Conservation (phyloP, 1,140 invertebrate species). For the Diorhabda carinulata region DNA sequence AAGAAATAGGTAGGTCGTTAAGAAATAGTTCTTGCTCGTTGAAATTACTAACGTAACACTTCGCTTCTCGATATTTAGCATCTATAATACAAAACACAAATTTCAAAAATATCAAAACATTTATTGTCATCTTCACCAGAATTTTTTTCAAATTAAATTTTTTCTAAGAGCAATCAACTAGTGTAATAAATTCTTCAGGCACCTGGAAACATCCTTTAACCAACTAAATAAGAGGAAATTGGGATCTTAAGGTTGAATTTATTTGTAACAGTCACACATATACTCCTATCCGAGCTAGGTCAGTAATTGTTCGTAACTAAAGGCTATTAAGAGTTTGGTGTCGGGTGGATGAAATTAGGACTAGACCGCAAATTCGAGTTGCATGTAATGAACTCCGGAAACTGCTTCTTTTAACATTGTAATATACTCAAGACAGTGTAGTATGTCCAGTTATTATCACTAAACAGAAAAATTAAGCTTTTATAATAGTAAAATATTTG, state of each 20-base stretch:
- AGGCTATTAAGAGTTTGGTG: neutral
- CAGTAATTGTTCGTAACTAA: slow-evolving; percentile 1
- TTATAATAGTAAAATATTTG: too few species aligned
- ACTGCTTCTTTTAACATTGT: neutral
- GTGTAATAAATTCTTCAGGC: neutral
- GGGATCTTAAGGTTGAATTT: neutral
- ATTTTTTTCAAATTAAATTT: too few species aligned
- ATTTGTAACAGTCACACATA: neutral
- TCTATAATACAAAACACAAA: too few species aligned
- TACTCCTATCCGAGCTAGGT: neutral
- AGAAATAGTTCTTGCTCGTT: too few species aligned
- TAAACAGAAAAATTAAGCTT: too few species aligned
- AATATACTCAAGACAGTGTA: neutral
- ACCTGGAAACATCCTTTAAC: neutral
- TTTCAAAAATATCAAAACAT: too few species aligned
- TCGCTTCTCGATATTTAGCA: too few species aligned
- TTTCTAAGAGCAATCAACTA: neutral
- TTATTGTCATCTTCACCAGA: too few species aligned
- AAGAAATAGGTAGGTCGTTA: too few species aligned
- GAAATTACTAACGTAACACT: too few species aligned
- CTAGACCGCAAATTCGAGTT: neutral
- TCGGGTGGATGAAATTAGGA: neutral
- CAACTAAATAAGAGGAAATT: neutral
- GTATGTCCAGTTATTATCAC: too few species aligned
- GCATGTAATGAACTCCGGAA: neutral